A percentile compares a stretch with the other conserved stretches of the same genome.
phyloP scores from a whole-genome alignment of 2,888 invertebrate species.

The Gordius sp. region DNA sequence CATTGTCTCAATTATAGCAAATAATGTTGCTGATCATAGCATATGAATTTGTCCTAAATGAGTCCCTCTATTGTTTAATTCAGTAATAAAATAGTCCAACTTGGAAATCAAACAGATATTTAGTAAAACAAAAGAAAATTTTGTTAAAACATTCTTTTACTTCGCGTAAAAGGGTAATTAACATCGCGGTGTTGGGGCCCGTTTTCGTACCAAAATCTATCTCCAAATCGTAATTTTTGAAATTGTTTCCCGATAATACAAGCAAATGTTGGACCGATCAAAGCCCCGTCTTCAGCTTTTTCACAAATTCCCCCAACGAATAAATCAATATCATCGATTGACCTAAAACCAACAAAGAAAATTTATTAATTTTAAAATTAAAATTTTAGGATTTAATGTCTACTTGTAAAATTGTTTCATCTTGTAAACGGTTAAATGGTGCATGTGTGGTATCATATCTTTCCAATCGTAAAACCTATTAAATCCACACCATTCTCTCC shows the following conservation, averaged over 20 bases:
- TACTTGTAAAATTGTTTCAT: constrained; percentile 4
- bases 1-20: too few relatives aligned
- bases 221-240: constrained; percentile 8
- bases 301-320: constrained; percentile 9
- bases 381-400: background rate
- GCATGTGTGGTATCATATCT: background rate
- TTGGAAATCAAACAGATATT: too few relatives aligned
- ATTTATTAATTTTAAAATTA: too few relatives aligned
- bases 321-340: constrained; percentile 5
- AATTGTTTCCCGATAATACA: constrained; percentile 13
- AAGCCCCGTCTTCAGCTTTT: background rate
- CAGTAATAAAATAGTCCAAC: too few relatives aligned
- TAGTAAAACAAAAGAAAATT: too few relatives aligned
- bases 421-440: background rate
- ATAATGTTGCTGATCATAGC: too few relatives aligned
- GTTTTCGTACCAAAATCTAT: constrained; percentile 16
- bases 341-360: background rate
- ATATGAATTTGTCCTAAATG: too few relatives aligned
- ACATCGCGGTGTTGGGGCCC: background rate
- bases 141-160: background rate
- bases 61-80: too few relatives aligned
- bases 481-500: constrained; percentile 1
- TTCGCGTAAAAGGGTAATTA: background rate
- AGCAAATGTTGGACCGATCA: constrained; percentile 7
- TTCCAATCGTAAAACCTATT: background rate